Conservation (phyloP, 2,797 vertebrate species). For the Atherinosoma microstoma region DNA sequence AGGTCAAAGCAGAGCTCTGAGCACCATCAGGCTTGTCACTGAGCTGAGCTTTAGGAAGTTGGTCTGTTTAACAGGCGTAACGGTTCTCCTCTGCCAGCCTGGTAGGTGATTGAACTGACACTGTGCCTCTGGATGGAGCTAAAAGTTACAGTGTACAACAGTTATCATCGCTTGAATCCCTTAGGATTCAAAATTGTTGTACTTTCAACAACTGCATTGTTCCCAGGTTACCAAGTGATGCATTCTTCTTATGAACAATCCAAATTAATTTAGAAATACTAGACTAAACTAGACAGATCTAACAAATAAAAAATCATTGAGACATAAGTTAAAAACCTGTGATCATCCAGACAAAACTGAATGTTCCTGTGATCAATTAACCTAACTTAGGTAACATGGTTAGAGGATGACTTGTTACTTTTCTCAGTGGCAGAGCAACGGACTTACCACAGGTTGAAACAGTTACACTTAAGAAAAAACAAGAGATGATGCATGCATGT, state of each 20-base stretch:
- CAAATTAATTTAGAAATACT: neutral
- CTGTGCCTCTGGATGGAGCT: constrained; percentile 37
- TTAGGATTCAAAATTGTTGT: neutral
- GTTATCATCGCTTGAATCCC: neutral
- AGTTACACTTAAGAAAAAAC: too few species aligned
- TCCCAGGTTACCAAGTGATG: neutral
- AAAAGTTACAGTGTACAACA: constrained; percentile 19
- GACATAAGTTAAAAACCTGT: neutral
- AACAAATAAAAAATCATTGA: neutral
- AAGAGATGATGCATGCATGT: too few species aligned
- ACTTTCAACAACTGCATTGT: neutral
- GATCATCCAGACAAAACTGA: too few species aligned
- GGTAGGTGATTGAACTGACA: constrained; percentile 54
- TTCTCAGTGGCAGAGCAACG: too few species aligned
- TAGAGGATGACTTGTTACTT: neutral
- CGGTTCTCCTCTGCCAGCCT: constrained; percentile 54
- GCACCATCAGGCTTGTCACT: constrained; percentile 55
- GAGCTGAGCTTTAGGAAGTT: constrained; percentile 47
- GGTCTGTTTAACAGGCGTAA: constrained; percentile 66
- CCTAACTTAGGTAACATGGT: neutral
- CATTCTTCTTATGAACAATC: neutral
- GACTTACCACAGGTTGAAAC: too few species aligned
- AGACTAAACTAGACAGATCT: neutral
- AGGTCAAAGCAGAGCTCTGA: constrained; percentile 62
- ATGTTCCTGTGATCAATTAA: too few species aligned